phyloP scores from a whole-genome alignment of 2,797 vertebrate species.

The Gallinago solitaria region DNA sequence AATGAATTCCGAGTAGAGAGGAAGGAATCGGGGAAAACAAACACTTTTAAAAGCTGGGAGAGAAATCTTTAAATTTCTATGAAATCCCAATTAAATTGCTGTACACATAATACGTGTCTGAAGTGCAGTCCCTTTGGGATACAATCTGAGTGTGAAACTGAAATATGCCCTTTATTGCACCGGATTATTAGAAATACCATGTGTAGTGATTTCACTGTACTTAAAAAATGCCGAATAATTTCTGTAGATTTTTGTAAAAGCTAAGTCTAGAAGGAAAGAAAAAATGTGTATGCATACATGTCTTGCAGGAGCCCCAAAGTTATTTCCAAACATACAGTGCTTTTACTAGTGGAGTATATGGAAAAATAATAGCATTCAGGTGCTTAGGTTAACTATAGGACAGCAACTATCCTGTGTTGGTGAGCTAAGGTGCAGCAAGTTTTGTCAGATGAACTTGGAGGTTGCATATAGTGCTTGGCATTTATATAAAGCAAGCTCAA shows the following conservation, averaged over 20 bases:
- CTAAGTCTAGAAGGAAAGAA: neutral
- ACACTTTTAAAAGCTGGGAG: neutral
- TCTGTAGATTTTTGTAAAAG: neutral
- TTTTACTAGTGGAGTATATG: neutral
- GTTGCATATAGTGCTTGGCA: conserved; percentile 43
- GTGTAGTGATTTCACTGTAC: neutral
- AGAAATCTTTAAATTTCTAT: neutral
- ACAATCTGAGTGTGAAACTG: neutral
- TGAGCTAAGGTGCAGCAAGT: conserved; percentile 34
- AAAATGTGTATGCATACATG: fast-evolving
- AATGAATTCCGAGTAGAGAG: neutral
- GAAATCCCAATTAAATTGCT: neutral
- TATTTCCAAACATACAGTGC: neutral
- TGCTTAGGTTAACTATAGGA: neutral
- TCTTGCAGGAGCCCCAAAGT: neutral
- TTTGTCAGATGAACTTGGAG: conserved; percentile 40
- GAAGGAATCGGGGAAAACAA: neutral
- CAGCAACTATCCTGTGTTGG: neutral
- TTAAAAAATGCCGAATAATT: neutral
- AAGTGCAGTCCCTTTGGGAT: neutral
- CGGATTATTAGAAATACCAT: neutral
- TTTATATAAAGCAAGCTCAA: conserved; percentile 72
- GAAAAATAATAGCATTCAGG: neutral
- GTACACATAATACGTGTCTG: neutral
- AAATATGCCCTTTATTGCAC: neutral